These are phyloP conservation scores for Pedetes capensis DNA, from an alignment of 2,113 vertebrate species.

Conservation along the genomic window DNA sequence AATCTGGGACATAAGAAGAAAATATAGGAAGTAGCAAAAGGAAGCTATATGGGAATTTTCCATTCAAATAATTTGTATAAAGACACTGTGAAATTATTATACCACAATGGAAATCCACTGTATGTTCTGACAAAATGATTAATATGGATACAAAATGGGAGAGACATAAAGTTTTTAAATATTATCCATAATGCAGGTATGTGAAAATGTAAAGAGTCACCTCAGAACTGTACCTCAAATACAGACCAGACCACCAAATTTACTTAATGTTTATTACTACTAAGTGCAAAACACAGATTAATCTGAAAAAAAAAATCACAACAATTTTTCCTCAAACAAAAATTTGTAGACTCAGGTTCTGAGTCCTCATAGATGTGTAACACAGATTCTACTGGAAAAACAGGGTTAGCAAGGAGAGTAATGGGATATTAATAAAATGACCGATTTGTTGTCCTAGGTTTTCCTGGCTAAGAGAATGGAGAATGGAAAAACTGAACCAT, in stretches of 20 bases:
- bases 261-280: neutral
- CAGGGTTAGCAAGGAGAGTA: constrained; percentile 54
- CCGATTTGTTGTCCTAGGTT: constrained; percentile 69
- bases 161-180: neutral
- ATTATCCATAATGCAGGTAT: neutral
- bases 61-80: neutral
- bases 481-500: constrained; percentile 78
- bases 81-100: neutral
- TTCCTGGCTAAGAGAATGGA: constrained; percentile 70
- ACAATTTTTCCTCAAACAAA: constrained; percentile 51
- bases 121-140: neutral
- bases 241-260: neutral
- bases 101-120: neutral
- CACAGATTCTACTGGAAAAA: constrained; percentile 68
- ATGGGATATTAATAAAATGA: constrained; percentile 69
- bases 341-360: constrained; percentile 38
- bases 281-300: constrained; percentile 4
- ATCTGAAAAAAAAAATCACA: constrained; percentile 18
- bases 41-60: neutral
- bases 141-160: neutral
- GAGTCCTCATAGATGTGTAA: constrained; percentile 38
- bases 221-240: constrained; percentile 21
- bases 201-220: neutral
- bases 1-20: neutral
- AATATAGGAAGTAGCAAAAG: neutral